Base-by-base conservation (phyloP, 64 coral and sea anemone species). In the Astreopora myriophthalma region DNA sequence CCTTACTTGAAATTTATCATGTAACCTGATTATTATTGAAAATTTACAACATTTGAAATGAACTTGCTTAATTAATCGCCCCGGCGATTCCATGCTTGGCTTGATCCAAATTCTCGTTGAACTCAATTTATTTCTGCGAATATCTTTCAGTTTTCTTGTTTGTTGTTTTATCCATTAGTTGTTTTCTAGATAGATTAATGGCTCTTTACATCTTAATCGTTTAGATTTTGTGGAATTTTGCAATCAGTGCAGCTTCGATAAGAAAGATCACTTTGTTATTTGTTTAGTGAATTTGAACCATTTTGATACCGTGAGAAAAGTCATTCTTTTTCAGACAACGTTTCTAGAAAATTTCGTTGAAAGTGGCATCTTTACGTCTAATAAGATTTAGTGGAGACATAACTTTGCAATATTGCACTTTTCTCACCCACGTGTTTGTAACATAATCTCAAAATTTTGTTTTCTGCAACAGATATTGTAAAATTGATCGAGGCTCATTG, bases 21-120 rank as follows among this genome's bases (percentile, higher is more conserved):
- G 32, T 23, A 64, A 35, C 44, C 40, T 78, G 40, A 51, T 78
- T 51, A 35, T 51, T 51, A 78, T 51, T 78, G 75, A n/a, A 83
- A 83, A 83, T 64, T 63, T 37, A 65, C 22, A 64, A 83, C 79
- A 37, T n/a, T 55, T 83, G 79, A 83, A 83, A 83, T 83, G 79
- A 65, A 64, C 79, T 0, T 16, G 51, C 51, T 65, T 37, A 83
- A 64, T 83, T 83, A 44, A 16, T 55, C 51, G 13, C 51, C 51
- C 51, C 51, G 12, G 13, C 51, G 3, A 55, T 55, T 16, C 16
- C 33, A 64, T 26, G 34, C 31, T 38, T 23, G 7, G 30, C 49
- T 79, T 17, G 61, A 83, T 37, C n/a, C 30, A 22, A 28, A 11
- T 19, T 58, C 12, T 64, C 11, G 4, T 4, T 46, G 42, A 24